A percentile compares a stretch with the other conserved stretches of the same genome.
Evolutionary conservation across 2,113 vertebrate genomes (phyloP).

Genomic region (Melanotaenia duboulayi): DNA sequence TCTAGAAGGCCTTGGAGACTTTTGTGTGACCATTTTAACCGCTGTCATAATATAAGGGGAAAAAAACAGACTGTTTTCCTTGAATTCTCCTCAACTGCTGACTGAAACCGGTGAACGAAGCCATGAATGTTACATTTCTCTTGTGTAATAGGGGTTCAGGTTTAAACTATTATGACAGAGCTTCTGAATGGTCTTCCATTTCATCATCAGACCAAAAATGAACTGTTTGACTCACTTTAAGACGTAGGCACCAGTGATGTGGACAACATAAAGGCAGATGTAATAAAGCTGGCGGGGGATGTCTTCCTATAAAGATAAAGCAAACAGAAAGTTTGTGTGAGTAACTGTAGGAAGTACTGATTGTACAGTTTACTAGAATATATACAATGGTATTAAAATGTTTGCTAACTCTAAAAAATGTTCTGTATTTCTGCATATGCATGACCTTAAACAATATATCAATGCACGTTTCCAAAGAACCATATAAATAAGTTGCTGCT

Average conservation of each 20-base stretch:
- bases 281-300: slow-evolving; percentile 88
- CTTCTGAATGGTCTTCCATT: no score
- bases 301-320: slow-evolving; percentile 81
- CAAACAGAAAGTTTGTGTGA: neutral
- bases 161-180: no score
- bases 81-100: no score
- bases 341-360: neutral
- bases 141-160: no score
- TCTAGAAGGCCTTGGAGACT: no score
- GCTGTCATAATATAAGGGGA: no score
- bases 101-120: no score
- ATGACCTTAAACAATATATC: neutral
- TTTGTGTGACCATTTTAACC: no score
- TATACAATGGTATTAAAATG: neutral
- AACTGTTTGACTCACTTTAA: slow-evolving; percentile 83
- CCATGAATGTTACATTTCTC: no score
- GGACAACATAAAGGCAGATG: slow-evolving; percentile 88
- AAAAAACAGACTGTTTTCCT: no score
- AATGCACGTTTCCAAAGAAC: neutral
- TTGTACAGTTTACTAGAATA: neutral
- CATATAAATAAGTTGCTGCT: neutral
- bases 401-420: no score
- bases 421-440: no score
- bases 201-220: neutral
- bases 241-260: slow-evolving; percentile 88